phyloP scores from a whole-genome alignment of 1,140 invertebrate genomes.

The Drosophila insularis region DNA sequence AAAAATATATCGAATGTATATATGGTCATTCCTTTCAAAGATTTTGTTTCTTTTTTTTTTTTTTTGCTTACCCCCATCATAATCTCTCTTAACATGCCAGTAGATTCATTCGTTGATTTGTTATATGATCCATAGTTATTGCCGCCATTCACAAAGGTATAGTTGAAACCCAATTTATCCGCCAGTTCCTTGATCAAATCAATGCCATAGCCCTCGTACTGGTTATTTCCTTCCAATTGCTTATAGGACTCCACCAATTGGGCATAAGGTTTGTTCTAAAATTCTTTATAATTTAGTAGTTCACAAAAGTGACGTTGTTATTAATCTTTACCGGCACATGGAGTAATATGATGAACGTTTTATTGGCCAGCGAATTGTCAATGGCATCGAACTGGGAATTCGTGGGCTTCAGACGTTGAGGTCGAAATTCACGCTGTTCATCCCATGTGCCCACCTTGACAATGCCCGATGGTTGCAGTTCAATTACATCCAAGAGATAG shows the following conservation, averaged over 20 bases:
- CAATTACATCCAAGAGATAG: constrained; percentile 91
- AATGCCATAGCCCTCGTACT: constrained; percentile 92
- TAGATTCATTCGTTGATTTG: constrained; percentile 88
- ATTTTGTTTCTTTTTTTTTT: not conserved
- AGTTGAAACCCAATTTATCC: constrained; percentile 92
- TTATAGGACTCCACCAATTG: constrained; percentile 90
- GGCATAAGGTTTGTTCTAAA: constrained; percentile 91
- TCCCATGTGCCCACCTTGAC: constrained; percentile 90
- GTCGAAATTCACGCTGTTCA: constrained; percentile 63
- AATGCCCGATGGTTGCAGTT: constrained; percentile 87
- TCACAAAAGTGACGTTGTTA: not conserved
- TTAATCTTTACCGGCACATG: constrained; percentile 59
- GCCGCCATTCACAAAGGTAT: constrained; percentile 89
- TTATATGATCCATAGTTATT: constrained; percentile 89
- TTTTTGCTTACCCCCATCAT: constrained; percentile 86
- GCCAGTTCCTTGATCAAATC: constrained; percentile 91
- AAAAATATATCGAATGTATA: not conserved
- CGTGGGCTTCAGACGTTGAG: constrained; percentile 59
- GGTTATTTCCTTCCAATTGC: constrained; percentile 89
- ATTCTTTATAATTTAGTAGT: not conserved
- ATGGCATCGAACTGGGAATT: constrained; percentile 69
- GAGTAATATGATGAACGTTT: constrained; percentile 92
- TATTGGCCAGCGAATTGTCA: constrained; percentile 88
- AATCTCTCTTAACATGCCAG: constrained; percentile 94
- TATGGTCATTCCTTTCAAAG: not conserved